phyloP scores from a whole-genome alignment of 1,140 invertebrate species.

The Drosophila nikananu region DNA sequence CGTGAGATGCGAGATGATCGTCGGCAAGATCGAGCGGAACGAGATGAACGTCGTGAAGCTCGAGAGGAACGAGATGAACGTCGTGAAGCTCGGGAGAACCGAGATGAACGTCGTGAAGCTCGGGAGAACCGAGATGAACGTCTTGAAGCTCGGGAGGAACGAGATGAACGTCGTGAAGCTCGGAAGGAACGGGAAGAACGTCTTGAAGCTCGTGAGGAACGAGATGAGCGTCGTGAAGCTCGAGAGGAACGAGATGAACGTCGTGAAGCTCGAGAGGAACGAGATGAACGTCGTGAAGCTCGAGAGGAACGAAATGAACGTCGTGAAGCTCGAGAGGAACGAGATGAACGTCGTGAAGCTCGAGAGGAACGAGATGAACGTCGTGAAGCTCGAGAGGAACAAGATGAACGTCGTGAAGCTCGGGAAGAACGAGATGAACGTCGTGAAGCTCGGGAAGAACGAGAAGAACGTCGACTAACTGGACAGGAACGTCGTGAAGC shows the following conservation, averaged over 20 bases:
- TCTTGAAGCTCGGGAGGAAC: background rate
- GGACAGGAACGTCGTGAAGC: conserved; percentile 8
- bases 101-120: conserved; percentile 2
- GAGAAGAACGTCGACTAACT: conserved; percentile 4
- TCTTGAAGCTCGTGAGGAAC: background rate
- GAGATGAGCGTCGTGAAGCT: background rate
- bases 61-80: background rate
- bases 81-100: background rate
- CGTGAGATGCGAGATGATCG: background rate
- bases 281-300: background rate
- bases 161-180: background rate
- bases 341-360: background rate
- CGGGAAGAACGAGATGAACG: background rate
- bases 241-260: background rate
- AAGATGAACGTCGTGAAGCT: conserved; percentile 5
- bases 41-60: background rate
- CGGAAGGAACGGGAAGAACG: background rate
- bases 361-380: background rate
- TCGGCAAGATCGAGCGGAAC: background rate
- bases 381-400: background rate
- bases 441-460: background rate
- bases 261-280: background rate
- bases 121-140: background rate
- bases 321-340: background rate
- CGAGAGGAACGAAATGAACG: background rate